A percentile compares a stretch with the other conserved stretches of the same genome.
Conservation (phyloP, 2,888 invertebrate species). For the Magallana nippona region DNA sequence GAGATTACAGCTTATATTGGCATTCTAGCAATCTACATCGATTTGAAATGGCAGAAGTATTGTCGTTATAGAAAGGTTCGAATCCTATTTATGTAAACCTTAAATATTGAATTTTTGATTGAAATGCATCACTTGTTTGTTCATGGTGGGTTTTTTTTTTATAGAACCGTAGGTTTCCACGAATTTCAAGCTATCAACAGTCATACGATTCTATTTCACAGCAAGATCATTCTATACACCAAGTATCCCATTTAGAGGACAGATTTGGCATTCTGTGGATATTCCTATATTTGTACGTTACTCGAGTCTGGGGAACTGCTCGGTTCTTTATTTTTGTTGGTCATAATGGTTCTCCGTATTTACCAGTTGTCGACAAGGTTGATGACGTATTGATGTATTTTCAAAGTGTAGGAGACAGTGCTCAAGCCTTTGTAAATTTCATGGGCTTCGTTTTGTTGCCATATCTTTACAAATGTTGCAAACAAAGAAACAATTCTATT, state of each 20-base stretch:
- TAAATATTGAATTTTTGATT: not conserved
- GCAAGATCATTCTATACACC: not conserved
- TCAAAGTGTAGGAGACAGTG: slow-evolving; percentile 34
- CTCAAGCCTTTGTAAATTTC: slow-evolving; percentile 34
- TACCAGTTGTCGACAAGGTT: not conserved
- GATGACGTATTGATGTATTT: slow-evolving; percentile 29
- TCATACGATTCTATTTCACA: not conserved
- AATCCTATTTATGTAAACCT: not conserved
- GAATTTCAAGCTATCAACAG: not conserved
- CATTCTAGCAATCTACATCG: slow-evolving; percentile 20
- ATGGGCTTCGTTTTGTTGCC: slow-evolving; percentile 4
- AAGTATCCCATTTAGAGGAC: not conserved
- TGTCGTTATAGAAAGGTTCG: slow-evolving; percentile 5
- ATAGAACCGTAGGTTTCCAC: not conserved
- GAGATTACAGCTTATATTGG: slow-evolving; percentile 24
- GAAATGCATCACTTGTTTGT: too few species aligned
- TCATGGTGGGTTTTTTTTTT: not conserved
- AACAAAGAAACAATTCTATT: too few species aligned
- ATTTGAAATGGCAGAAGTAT: not conserved
- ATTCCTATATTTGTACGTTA: slow-evolving; percentile 30
- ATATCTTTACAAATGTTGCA: not conserved
- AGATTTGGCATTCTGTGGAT: slow-evolving; percentile 22
- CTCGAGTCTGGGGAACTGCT: slow-evolving; percentile 25
- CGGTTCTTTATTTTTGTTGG: not conserved
- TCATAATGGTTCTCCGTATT: not conserved